Conservation (phyloP, 2,113 vertebrate species). For the Orthonyx spaldingii region DNA sequence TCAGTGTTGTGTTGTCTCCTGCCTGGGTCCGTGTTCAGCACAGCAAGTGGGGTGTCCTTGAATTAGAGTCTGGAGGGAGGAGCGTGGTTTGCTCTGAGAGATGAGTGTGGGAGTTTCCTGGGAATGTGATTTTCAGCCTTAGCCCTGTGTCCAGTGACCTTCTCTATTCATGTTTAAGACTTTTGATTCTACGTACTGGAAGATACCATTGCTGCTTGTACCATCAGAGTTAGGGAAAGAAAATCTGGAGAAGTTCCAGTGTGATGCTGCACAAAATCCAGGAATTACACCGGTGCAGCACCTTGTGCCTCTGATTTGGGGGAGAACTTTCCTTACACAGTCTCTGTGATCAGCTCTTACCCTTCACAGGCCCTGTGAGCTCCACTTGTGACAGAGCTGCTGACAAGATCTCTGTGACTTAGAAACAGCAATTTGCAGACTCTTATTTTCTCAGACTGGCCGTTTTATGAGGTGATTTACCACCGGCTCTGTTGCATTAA, state of each 20-base stretch:
- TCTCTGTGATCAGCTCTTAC: accelerated
- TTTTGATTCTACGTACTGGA: background rate
- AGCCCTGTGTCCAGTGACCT: background rate
- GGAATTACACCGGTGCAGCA: background rate
- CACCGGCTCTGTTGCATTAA: background rate
- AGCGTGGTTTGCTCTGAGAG: background rate
- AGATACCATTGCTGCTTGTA: background rate
- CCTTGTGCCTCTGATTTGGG: background rate
- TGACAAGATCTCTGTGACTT: accelerated
- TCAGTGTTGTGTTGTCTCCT: background rate
- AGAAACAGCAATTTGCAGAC: background rate
- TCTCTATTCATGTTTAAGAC: background rate
- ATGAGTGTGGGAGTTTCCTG: background rate
- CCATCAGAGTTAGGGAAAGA: background rate
- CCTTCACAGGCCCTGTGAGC: background rate
- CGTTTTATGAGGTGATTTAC: background rate
- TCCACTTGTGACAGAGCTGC: background rate
- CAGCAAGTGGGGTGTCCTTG: background rate
- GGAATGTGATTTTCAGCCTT: background rate
- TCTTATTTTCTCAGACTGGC: background rate
- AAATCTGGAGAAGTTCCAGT: background rate
- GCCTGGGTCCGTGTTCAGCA: background rate
- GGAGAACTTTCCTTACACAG: background rate
- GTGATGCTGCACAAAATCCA: background rate
- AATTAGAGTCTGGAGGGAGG: background rate